These are phyloP conservation scores for Drosophila azteca DNA, from an alignment of 1,140 invertebrate genomes.

Conservation along the genomic window DNA sequence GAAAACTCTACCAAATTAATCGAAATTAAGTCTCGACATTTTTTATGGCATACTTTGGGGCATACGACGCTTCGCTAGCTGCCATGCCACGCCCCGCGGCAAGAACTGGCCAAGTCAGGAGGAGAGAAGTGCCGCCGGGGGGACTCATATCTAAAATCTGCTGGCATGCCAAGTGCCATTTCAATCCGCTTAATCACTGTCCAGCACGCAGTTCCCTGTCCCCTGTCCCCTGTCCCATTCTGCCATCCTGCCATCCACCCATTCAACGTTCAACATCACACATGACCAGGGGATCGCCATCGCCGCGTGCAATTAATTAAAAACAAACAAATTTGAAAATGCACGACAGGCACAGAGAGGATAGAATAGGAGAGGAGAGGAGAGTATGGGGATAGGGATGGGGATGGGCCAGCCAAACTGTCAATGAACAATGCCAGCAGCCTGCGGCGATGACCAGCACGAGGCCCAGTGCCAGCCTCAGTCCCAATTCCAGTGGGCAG, in stretches of 20 bases:
- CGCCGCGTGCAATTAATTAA: conserved; percentile 83
- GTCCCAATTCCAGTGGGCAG: conserved; percentile 11
- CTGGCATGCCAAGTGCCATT: conserved; percentile 65
- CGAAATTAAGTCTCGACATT: conserved; percentile 71
- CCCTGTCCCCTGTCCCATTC: no score
- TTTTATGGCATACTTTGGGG: conserved; percentile 66
- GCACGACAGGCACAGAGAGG: conserved; percentile 57
- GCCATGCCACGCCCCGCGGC: conserved; percentile 39
- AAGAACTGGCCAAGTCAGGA: not conserved
- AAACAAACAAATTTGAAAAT: conserved; percentile 83
- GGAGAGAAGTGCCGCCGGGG: conserved; percentile 2
- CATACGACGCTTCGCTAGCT: conserved; percentile 17
- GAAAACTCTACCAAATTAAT: conserved; percentile 65
- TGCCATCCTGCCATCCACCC: not conserved
- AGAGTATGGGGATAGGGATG: conserved; percentile 3
- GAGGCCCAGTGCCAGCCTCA: conserved; percentile 4
- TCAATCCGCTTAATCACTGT: conserved; percentile 68
- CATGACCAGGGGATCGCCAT: conserved; percentile 40
- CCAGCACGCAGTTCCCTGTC: conserved; percentile 54
- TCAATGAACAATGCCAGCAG: conserved; percentile 72
- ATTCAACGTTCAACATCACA: conserved; percentile 19
- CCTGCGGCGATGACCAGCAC: conserved; percentile 5
- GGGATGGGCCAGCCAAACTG: conserved; percentile 48
- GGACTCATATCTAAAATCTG: conserved; percentile 67
- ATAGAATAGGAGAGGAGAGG: not conserved